Conservation (phyloP, 2,113 vertebrate genomes). For the Oostethus manadensis region DNA sequence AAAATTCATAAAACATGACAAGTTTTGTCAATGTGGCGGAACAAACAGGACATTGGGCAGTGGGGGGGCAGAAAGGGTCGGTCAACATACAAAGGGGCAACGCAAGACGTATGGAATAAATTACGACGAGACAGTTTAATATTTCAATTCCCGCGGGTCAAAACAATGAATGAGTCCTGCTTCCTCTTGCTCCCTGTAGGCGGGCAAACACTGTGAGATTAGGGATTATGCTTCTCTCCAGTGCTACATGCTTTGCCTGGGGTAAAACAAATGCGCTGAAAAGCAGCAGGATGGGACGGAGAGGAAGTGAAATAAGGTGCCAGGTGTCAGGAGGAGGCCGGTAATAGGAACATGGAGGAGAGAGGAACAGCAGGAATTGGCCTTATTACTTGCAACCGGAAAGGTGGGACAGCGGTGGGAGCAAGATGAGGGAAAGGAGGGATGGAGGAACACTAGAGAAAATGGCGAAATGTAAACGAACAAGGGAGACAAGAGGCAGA, state of each 20-base stretch:
- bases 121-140: neutral
- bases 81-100: too few species aligned
- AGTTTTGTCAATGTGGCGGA: neutral
- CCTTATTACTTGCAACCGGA: constrained; percentile 19
- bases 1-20: neutral
- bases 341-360: constrained; percentile 33
- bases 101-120: neutral
- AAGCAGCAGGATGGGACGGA: neutral
- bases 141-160: neutral
- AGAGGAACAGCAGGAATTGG: constrained; percentile 28
- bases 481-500: neutral
- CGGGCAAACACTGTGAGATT: neutral
- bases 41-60: neutral
- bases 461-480: neutral
- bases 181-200: neutral
- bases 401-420: neutral
- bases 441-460: neutral
- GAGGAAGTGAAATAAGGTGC: constrained; percentile 20
- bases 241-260: neutral
- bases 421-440: neutral
- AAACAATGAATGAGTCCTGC: neutral
- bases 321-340: constrained; percentile 29
- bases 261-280: constrained; percentile 5
- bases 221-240: neutral
- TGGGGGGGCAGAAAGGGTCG: too few species aligned